These are phyloP conservation scores for Heteromurus nitidus DNA, from an alignment of 2,888 invertebrate species.

Conservation along the genomic window DNA sequence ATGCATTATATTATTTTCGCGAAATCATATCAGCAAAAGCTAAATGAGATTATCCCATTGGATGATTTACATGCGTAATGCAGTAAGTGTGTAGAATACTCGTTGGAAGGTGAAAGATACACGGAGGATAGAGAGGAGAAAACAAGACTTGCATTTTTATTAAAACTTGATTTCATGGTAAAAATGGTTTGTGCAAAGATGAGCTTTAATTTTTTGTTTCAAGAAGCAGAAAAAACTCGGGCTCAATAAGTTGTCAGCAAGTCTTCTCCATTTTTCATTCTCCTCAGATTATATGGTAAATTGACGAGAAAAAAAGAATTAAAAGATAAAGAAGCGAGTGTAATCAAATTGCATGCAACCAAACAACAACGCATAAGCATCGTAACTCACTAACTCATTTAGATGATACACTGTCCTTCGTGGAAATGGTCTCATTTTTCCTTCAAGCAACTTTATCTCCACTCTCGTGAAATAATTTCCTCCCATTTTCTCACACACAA, in stretches of 20 bases:
- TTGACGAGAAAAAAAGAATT: constrained; percentile 9
- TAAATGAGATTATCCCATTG: background rate
- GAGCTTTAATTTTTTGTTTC: background rate
- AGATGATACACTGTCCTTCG: too few species aligned
- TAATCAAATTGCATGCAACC: constrained; percentile 36
- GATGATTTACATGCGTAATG: constrained; percentile 49
- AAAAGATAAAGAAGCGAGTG: constrained; percentile 27
- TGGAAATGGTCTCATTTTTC: background rate
- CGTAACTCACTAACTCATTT: too few species aligned
- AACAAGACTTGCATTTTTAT: background rate
- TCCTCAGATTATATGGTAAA: constrained; percentile 11
- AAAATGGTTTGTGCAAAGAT: background rate
- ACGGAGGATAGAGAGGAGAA: background rate
- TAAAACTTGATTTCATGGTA: background rate
- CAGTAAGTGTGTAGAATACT: constrained; percentile 27
- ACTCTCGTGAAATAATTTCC: background rate
- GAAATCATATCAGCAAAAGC: constrained; percentile 6
- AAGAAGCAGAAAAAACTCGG: too few species aligned
- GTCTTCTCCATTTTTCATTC: constrained; percentile 20
- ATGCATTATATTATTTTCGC: constrained; percentile 1
- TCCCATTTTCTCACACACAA: constrained; percentile 32
- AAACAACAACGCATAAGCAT: constrained; percentile 21
- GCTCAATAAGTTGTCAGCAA: constrained; percentile 47
- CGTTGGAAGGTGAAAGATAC: constrained; percentile 34
- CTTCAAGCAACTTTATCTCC: constrained; percentile 2